phyloP scores from a whole-genome alignment of 1,140 invertebrate genomes.

The Zophobas atratus region DNA sequence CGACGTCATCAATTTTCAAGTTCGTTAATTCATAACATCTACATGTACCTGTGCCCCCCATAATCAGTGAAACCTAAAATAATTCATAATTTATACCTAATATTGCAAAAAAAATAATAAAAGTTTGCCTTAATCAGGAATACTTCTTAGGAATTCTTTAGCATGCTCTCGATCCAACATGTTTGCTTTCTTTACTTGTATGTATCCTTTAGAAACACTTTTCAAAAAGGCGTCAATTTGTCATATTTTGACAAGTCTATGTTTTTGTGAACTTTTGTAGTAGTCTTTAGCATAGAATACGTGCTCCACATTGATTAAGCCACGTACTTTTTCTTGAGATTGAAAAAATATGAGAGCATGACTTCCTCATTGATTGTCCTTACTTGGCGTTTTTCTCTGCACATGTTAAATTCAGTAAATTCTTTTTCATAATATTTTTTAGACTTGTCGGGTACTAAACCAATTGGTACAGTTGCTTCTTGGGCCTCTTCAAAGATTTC shows the following conservation, averaged over 20 bases:
- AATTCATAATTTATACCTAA: slow-evolving; percentile 39
- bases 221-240: slow-evolving; percentile 38
- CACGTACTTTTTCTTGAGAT: slow-evolving; percentile 30
- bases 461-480: slow-evolving; percentile 4
- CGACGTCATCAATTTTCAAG: slow-evolving; percentile 48
- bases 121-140: slow-evolving; percentile 45
- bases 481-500: background rate
- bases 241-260: slow-evolving; percentile 25
- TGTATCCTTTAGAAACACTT: slow-evolving; percentile 40
- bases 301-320: slow-evolving; percentile 29
- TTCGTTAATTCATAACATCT: slow-evolving; percentile 18
- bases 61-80: slow-evolving; percentile 48
- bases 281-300: slow-evolving; percentile 33
- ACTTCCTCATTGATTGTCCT: slow-evolving; percentile 23
- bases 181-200: slow-evolving; percentile 46
- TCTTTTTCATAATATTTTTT: slow-evolving; percentile 1
- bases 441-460: slow-evolving; percentile 6
- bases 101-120: slow-evolving; percentile 40
- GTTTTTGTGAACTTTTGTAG: slow-evolving; percentile 8
- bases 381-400: slow-evolving; percentile 6
- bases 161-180: slow-evolving; percentile 32
- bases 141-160: slow-evolving; percentile 34
- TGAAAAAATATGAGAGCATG: slow-evolving; percentile 17
- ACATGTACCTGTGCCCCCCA: slow-evolving; percentile 47
- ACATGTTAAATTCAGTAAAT: slow-evolving; percentile 8